phyloP scores from a whole-genome alignment of 2,113 vertebrate species.

The Lutjanus erythropterus region DNA sequence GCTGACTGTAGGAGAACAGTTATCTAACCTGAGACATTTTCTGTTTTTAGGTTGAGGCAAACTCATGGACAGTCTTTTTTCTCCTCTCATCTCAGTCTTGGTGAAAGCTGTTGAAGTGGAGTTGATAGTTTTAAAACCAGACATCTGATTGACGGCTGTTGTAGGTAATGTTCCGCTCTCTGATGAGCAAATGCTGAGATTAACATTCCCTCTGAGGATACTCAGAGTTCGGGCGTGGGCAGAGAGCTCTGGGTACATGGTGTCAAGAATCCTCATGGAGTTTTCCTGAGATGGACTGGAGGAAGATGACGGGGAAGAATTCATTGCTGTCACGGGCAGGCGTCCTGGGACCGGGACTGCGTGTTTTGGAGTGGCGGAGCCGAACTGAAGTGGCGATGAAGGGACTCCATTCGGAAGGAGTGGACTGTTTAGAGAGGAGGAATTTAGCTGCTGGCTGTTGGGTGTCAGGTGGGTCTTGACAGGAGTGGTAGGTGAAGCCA shows the following conservation, averaged over 20 bases:
- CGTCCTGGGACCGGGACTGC: slow-evolving; percentile 95
- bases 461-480: slow-evolving; percentile 73
- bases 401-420: slow-evolving; percentile 83
- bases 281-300: slow-evolving; percentile 87
- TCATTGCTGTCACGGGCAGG: slow-evolving; percentile 84
- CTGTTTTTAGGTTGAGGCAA: slow-evolving; percentile 82
- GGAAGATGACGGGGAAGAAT: slow-evolving; percentile 69
- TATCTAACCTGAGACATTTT: slow-evolving; percentile 88
- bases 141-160: slow-evolving; percentile 78
- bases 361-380: slow-evolving; percentile 96
- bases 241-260: slow-evolving; percentile 96
- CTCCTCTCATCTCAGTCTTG: slow-evolving; percentile 84
- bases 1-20: slow-evolving; percentile 68
- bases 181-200: slow-evolving; percentile 79
- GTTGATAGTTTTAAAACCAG: slow-evolving; percentile 89
- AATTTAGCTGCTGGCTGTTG: slow-evolving; percentile 64
- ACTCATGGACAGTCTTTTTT: slow-evolving; percentile 74
- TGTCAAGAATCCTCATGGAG: slow-evolving; percentile 94
- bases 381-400: slow-evolving; percentile 95
- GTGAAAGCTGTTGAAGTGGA: slow-evolving; percentile 93
- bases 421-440: slow-evolving; percentile 80
- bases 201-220: slow-evolving; percentile 92
- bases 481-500: slow-evolving; percentile 76
- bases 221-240: slow-evolving; percentile 93
- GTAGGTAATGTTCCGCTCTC: slow-evolving; percentile 71